Evolutionary conservation across 2,888 invertebrate genomes (phyloP).

Genomic region (Glomeris marginata): DNA sequence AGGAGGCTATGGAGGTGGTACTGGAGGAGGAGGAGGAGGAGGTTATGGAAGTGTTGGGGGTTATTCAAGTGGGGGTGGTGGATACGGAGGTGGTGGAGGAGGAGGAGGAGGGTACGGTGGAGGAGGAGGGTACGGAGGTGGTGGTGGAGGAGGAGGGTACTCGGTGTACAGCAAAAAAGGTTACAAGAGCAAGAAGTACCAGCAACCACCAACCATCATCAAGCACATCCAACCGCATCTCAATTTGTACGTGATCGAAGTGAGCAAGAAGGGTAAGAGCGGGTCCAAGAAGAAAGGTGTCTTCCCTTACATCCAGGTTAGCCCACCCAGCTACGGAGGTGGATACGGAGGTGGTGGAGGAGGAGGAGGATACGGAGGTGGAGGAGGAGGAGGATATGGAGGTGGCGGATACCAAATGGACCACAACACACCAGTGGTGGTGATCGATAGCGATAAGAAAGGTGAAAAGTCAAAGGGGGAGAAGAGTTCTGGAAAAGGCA

Average conservation of each 20-base stretch:
- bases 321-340: conserved; percentile 6
- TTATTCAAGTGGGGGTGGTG: too few relatives aligned
- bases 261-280: conserved; percentile 7
- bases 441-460: conserved; percentile 10
- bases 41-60: background rate
- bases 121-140: conserved; percentile 4
- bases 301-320: conserved; percentile 10
- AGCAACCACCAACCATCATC: conserved; percentile 8
- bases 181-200: conserved; percentile 4
- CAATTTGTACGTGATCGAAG: conserved; percentile 11
- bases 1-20: background rate
- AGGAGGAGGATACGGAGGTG: conserved; percentile 3
- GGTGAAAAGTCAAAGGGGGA: background rate
- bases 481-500: background rate
- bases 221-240: conserved; percentile 13
- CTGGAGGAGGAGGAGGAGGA: background rate
- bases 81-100: too few relatives aligned
- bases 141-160: background rate
- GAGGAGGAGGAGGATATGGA: background rate
- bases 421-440: conserved; percentile 8
- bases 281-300: conserved; percentile 4
- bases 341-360: conserved; percentile 7
- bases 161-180: conserved; percentile 5
- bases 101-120: conserved; percentile 3
- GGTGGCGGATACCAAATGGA: background rate